These are phyloP conservation scores for Morpho deidamia DNA, from an alignment of 2,888 invertebrate species.

Conservation along the genomic window DNA sequence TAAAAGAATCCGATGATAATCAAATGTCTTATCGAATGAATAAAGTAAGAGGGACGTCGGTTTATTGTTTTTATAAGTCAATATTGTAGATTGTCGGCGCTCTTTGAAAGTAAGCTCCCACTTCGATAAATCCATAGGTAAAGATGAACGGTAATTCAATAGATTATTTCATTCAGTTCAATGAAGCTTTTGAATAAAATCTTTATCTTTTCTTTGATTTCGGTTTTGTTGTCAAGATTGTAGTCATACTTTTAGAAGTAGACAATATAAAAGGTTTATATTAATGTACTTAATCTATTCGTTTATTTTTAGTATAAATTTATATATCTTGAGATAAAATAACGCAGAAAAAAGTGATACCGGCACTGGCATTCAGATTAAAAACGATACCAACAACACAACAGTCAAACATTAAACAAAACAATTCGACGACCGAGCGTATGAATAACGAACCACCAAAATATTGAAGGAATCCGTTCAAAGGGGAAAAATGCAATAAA, in stretches of 20 bases:
- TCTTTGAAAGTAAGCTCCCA: conserved; percentile 64
- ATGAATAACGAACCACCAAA: conserved; percentile 75
- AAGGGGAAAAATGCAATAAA: conserved; percentile 77
- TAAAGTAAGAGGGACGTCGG: conserved; percentile 39
- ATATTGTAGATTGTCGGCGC: conserved; percentile 70
- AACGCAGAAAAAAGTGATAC: neutral
- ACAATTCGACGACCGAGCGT: conserved; percentile 72
- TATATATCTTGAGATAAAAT: too few relatives aligned
- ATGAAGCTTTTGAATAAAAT: conserved; percentile 50
- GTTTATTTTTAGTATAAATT: too few relatives aligned
- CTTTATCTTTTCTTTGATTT: conserved; percentile 51
- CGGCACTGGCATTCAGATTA: neutral
- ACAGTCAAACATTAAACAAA: conserved; percentile 52
- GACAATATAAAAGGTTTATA: neutral
- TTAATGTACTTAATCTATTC: neutral
- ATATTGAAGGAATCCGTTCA: conserved; percentile 77
- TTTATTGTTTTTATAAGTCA: conserved; percentile 74
- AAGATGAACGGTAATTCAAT: conserved; percentile 74
- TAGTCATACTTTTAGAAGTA: neutral
- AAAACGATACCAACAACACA: neutral
- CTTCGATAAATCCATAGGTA: conserved; percentile 50
- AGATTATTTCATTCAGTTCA: conserved; percentile 63
- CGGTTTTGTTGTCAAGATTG: conserved; percentile 18
- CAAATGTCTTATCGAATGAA: conserved; percentile 50
- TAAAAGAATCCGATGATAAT: conserved; percentile 41